A percentile compares a stretch with the other conserved stretches of the same genome.
Conservation (phyloP, 2,797 vertebrate species). For the Chaenodraco wilsoni region DNA sequence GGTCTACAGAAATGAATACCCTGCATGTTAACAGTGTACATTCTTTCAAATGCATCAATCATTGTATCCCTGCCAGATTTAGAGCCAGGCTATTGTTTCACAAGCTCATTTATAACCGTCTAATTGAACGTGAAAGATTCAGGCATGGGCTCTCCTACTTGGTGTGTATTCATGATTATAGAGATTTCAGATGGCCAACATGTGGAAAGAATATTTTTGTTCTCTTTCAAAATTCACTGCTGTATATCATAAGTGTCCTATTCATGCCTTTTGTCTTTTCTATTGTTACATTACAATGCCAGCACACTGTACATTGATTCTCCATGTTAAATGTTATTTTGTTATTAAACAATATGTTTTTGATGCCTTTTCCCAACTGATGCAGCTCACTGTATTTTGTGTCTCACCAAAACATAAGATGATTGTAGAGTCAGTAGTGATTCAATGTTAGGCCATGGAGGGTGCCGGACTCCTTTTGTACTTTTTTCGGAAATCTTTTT, state of each 20-base stretch:
- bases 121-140: conserved; percentile 4
- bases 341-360: conserved; percentile 61
- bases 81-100: conserved; percentile 15
- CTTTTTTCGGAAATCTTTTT: not conserved
- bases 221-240: conserved; percentile 23
- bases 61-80: conserved; percentile 22
- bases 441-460: conserved; percentile 25
- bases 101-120: not conserved
- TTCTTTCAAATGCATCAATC: conserved; percentile 37
- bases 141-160: conserved; percentile 11
- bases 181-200: conserved; percentile 62
- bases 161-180: not conserved
- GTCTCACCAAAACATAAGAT: not conserved
- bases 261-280: conserved; percentile 75
- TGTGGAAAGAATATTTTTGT: conserved; percentile 11
- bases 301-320: conserved; percentile 68
- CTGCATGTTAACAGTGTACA: conserved; percentile 48
- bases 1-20: conserved; percentile 24
- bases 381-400: conserved; percentile 18
- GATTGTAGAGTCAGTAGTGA: not conserved
- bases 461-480: not conserved
- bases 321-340: conserved; percentile 73
- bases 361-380: conserved; percentile 48
- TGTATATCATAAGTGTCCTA: conserved; percentile 65
- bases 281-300: conserved; percentile 60